Percentiles rank a stretch among this genome's conserved stretches.
These are phyloP conservation scores for Andrena minutula DNA, from an alignment of 2,888 invertebrate genomes.

Conservation along the genomic window DNA sequence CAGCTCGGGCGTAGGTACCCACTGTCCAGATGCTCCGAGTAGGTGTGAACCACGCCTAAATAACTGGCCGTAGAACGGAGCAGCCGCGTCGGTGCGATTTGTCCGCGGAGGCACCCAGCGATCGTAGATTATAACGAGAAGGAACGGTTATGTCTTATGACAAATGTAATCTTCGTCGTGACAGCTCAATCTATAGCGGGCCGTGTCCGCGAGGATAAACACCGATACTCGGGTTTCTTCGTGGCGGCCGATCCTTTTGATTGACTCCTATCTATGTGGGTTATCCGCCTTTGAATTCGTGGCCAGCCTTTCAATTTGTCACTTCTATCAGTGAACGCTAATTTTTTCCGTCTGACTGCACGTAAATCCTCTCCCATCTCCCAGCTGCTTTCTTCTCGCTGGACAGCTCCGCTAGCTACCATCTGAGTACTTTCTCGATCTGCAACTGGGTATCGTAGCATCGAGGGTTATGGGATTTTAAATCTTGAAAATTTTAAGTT, in stretches of 20 bases:
- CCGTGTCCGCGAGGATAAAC: slow-evolving; percentile 45
- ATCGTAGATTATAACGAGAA: slow-evolving; percentile 67
- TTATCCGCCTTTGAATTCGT: slow-evolving; percentile 40
- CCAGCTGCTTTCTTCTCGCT: not conserved
- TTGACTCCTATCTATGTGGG: slow-evolving; percentile 62
- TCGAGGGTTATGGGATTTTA: no score
- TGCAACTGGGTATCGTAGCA: not conserved
- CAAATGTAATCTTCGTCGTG: slow-evolving; percentile 78
- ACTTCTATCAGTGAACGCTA: slow-evolving; percentile 7
- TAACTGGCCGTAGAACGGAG: slow-evolving; percentile 16
- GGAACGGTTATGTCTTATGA: slow-evolving; percentile 75
- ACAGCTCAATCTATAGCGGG: slow-evolving; percentile 76
- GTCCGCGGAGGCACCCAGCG: slow-evolving; percentile 40
- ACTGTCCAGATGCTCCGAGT: slow-evolving; percentile 5
- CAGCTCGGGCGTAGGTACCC: not conserved
- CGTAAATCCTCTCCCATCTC: not conserved
- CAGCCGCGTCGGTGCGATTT: slow-evolving; percentile 44
- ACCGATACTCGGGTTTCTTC: slow-evolving; percentile 54
- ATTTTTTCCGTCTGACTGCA: slow-evolving; percentile 10
- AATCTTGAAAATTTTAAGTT: no score
- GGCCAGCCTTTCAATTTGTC: slow-evolving; percentile 50
- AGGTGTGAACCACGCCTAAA: slow-evolving; percentile 48
- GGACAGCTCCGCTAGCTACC: slow-evolving; percentile 15
- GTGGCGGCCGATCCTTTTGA: slow-evolving; percentile 47
- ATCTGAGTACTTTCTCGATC: not conserved